Evolutionary conservation across 2,797 vertebrate genomes (phyloP).

Genomic region (Oceanodroma leucorhoa): DNA sequence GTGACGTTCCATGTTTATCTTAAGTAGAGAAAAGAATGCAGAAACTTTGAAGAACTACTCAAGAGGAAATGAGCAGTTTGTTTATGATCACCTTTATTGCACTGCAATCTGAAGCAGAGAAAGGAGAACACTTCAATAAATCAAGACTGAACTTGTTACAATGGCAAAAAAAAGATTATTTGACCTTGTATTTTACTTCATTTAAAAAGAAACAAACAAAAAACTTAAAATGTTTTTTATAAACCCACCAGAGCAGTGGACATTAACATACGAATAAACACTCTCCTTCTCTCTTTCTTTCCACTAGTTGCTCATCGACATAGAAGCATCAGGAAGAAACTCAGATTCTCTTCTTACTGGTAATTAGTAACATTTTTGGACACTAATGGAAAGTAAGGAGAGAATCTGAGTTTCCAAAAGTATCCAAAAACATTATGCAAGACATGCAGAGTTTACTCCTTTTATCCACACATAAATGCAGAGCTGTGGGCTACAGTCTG

Average conservation of each 20-base stretch:
- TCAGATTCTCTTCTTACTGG: not conserved
- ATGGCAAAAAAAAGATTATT: not conserved
- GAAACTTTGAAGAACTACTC: not conserved
- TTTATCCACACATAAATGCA: not conserved
- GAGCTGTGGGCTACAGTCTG: not conserved
- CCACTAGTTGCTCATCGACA: not conserved
- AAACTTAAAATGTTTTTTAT: not conserved
- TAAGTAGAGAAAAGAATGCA: not conserved
- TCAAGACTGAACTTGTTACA: not conserved
- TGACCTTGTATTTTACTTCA: not conserved
- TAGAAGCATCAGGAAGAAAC: not conserved
- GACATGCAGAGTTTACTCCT: not conserved
- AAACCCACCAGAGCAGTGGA: not conserved
- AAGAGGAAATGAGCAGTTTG: not conserved
- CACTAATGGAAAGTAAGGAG: not conserved
- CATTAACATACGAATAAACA: not conserved
- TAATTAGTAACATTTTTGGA: not conserved
- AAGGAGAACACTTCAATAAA: not conserved
- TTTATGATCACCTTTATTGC: not conserved
- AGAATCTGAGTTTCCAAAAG: not conserved
- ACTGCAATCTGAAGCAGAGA: not conserved
- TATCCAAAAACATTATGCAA: not conserved
- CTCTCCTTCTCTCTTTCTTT: not conserved
- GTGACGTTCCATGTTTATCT: not conserved
- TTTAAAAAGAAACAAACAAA: not conserved